phyloP scores from a whole-genome alignment of 2,888 invertebrate species.

The Ormyrus thymus region DNA sequence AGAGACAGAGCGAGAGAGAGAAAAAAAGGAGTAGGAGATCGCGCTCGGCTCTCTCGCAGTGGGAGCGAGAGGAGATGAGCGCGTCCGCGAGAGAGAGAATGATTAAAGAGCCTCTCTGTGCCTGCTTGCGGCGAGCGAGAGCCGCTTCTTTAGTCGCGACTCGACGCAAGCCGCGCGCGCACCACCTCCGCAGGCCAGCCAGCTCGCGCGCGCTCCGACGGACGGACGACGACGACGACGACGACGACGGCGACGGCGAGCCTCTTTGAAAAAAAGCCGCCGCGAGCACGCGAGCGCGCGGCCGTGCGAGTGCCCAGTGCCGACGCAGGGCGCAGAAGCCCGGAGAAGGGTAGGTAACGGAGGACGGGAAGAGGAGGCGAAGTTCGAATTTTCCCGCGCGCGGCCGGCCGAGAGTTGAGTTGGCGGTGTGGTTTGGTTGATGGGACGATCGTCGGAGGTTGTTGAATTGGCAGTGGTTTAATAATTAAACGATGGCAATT shows the following conservation, averaged over 20 bases:
- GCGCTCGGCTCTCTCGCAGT: not conserved
- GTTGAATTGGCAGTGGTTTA: no score
- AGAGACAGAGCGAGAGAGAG: not conserved
- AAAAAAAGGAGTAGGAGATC: not conserved
- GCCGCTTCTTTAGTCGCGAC: conserved; percentile 46
- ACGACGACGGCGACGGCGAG: no score
- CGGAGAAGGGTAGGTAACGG: not conserved
- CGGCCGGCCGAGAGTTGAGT: no score
- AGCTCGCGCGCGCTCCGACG: no score
- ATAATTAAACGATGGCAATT: no score
- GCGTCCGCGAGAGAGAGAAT: conserved; percentile 5
- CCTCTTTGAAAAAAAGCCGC: no score
- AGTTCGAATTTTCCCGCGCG: no score
- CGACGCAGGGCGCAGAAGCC: not conserved
- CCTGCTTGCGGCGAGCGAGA: conserved; percentile 11
- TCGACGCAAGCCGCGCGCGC: conserved; percentile 40
- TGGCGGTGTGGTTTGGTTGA: no score
- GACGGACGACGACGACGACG: no score
- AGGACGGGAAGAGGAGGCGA: not conserved
- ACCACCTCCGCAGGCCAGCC: no score
- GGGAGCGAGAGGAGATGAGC: not conserved
- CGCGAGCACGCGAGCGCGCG: not conserved
- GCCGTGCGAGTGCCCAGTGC: not conserved
- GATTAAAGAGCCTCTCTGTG: conserved; percentile 42
- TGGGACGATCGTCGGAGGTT: no score